Base-by-base conservation (phyloP, 2,797 vertebrate species). In the Dallia pectoralis region DNA sequence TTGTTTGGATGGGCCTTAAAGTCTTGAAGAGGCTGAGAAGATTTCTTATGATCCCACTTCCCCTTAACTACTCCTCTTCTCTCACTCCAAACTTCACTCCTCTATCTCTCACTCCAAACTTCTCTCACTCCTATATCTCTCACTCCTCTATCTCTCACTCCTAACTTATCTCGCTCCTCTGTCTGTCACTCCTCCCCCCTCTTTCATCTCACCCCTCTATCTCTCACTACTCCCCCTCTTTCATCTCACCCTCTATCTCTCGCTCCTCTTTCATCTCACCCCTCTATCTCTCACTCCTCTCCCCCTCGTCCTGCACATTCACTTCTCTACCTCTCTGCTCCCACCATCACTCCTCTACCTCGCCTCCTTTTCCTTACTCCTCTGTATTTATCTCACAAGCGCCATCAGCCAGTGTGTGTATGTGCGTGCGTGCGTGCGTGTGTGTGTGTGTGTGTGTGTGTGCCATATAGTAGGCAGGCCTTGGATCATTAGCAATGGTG, bases 181-280 rank as follows among this genome's bases (percentile, higher is more conserved):
- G n/a, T 15, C 15, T 51, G 40, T 66, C 47, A 11, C 18, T 71
- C 49, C 77, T 18, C 63, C 22, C 68, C 19, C 72, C 18, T 77
- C 61, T 72, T 1, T 62, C 59, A 6, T 22, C 25, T 6, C 14
- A 1, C 27, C 62, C n/a, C 4, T 29, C 62, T 29, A 25, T 29
- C 2, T 3, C 25, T 29, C 62, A 2, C 25, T 64, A 4, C 5
- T 32, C 27, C 3, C 27, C 15, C 27, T 12, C 27, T 29, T 12
- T 64, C 62, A 29, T 27, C 30, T 11, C 30, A 9, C 62, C n/a
- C 4, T 29, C 62, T 29, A 25, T 29, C 2, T 3, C 25, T 30
- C 27, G 18, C 62, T 65, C 62, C 62, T 65, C 15, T 30, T 12
- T 64, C 62, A 29, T 27, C 30, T 11, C 30, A 9, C 27, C 62